Base-by-base conservation (phyloP, 2,113 vertebrate genomes). In the Osmerus mordax region DNA sequence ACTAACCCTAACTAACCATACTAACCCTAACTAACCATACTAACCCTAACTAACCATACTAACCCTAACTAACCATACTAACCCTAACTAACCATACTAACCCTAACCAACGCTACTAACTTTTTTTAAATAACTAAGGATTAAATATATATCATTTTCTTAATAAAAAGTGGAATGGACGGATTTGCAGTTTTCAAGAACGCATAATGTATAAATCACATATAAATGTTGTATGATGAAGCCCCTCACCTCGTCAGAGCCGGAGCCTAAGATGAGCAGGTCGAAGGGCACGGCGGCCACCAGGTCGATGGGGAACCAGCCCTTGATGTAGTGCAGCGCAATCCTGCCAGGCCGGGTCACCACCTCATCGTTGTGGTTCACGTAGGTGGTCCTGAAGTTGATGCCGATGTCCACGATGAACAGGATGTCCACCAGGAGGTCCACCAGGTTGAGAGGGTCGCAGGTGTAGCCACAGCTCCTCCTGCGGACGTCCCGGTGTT, bases 271-370 rank as follows among this genome's bases (percentile, higher is more conserved):
- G 87, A 99, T 95, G 65, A 99, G 94, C 69, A 99, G 92, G 87
- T 99, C 97, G 0, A 99, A 99, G 9, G 97, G 97, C 71, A 98
- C 92, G 56, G 97, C 97, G 0, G 97, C 96, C 6, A 99, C 94
- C 89, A 98, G 93, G 89, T 99, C 97, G 0, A 99, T 97, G 67
- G 95, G 92, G 86, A 99, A 99, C 97, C 97, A 99, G 66, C 96
- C 95, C 87, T 95, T 98, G 85, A 98, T 94, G 83, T 99, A 99
- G 69, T 98, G 96, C 69, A 96, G 90, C 32, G 96, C 96, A 0
- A 99, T 98, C 78, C 89, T 93, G 75, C 91, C 90, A 0, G 96
- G 95, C 82, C 95, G 94, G 53, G 94, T 97, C 63, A 98, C 94
- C 86, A 99, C 96, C 87, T 98, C 96, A 0, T 98, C 96, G 0